Evolutionary conservation across 2,113 vertebrate genomes (phyloP).

Genomic region (Calypte anna): DNA sequence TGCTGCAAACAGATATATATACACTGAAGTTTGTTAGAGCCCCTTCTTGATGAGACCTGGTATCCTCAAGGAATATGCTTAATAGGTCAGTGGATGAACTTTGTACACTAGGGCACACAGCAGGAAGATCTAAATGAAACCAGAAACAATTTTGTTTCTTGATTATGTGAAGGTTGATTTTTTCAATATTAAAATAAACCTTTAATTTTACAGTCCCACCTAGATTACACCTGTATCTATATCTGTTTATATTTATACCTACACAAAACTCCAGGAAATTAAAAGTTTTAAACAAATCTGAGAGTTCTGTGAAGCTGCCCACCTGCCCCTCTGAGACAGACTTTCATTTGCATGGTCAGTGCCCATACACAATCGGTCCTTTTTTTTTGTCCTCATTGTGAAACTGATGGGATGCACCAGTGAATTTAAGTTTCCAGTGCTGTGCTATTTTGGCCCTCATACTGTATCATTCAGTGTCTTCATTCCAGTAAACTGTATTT

Average conservation of each 20-base stretch:
- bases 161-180: not conserved
- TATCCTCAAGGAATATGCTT: not conserved
- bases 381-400: not conserved
- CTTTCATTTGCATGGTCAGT: not conserved
- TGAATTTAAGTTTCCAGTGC: not conserved
- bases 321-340: not conserved
- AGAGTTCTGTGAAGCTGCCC: not conserved
- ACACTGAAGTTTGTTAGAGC: not conserved
- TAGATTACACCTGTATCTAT: not conserved
- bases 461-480: not conserved
- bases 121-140: not conserved
- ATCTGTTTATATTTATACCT: not conserved
- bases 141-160: not conserved
- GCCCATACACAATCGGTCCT: not conserved
- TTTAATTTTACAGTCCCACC: not conserved
- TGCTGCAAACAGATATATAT: not conserved
- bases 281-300: not conserved
- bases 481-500: not conserved
- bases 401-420: not conserved
- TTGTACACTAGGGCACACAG: not conserved
- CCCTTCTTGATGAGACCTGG: not conserved
- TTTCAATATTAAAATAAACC: not conserved
- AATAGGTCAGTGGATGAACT: not conserved
- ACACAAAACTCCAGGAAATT: not conserved
- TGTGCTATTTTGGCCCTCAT: not conserved